These are phyloP conservation scores for Eurosta solidaginis DNA, from an alignment of 1,140 invertebrate species.

Conservation along the genomic window DNA sequence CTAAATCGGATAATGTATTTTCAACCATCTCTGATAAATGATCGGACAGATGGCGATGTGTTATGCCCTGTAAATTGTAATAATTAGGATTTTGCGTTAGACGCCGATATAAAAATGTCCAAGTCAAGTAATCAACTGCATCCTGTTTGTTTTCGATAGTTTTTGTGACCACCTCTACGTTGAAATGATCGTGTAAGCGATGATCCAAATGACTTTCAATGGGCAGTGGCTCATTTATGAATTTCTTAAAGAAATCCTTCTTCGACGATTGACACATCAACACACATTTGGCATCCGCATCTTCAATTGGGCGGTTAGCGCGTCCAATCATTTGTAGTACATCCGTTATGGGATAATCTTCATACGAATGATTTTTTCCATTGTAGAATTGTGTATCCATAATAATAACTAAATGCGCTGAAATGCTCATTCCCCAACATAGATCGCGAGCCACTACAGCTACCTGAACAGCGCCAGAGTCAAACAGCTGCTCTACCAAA, in stretches of 20 bases:
- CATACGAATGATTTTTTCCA: slow-evolving; percentile 90
- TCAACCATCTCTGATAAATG: slow-evolving; percentile 98
- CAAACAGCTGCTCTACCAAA: slow-evolving; percentile 91
- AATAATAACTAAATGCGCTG: slow-evolving; percentile 90
- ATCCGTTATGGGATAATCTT: slow-evolving; percentile 97
- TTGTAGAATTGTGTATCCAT: slow-evolving; percentile 99
- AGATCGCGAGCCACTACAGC: slow-evolving; percentile 89
- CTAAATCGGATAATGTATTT: slow-evolving; percentile 91
- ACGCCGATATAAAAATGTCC: slow-evolving; percentile 97
- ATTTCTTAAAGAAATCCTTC: slow-evolving; percentile 99
- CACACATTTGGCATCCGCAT: slow-evolving; percentile 95
- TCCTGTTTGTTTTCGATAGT: slow-evolving; percentile 99
- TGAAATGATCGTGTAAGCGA: slow-evolving; percentile 97
- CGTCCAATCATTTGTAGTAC: slow-evolving; percentile 97
- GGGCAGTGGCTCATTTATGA: slow-evolving; percentile 95
- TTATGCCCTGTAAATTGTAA: slow-evolving; percentile 96
- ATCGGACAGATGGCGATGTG: slow-evolving; percentile 96
- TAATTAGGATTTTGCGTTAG: slow-evolving; percentile 99
- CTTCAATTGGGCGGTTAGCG: slow-evolving; percentile 85
- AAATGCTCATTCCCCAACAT: slow-evolving; percentile 89
- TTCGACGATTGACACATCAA: slow-evolving; percentile 97
- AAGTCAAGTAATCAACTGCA: slow-evolving; percentile 98
- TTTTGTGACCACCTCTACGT: slow-evolving; percentile 99
- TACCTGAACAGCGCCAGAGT: slow-evolving; percentile 91
- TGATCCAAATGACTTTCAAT: slow-evolving; percentile 98